Conservation (phyloP, 2,113 vertebrate species). For the Lophius piscatorius region DNA sequence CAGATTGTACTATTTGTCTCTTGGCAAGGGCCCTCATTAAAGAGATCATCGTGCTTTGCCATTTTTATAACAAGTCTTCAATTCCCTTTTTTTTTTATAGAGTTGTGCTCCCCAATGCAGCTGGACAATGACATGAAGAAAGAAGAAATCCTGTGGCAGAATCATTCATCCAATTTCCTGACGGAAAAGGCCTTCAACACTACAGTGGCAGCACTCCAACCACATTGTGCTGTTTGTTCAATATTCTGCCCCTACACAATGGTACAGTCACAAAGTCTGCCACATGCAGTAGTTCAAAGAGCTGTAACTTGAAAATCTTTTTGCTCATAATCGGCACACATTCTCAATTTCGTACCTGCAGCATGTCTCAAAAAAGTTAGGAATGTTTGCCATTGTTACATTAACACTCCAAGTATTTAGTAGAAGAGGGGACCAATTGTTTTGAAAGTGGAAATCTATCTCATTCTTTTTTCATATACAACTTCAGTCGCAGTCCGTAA, state of each 20-base stretch:
- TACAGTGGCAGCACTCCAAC: slow-evolving; percentile 85
- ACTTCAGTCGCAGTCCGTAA: too few relatives aligned
- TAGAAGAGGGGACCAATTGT: too few relatives aligned
- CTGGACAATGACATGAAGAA: slow-evolving; percentile 85
- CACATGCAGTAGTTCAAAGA: too few relatives aligned
- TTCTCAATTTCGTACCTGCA: too few relatives aligned
- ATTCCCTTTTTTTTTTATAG: slow-evolving; percentile 40
- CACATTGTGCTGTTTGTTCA: slow-evolving; percentile 91
- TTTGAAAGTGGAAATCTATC: too few relatives aligned
- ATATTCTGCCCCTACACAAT: slow-evolving; percentile 89
- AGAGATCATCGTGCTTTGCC: slow-evolving; percentile 8
- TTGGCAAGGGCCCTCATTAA: slow-evolving; percentile 15
- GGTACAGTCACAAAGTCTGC: slow-evolving; percentile 60
- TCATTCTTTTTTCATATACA: too few relatives aligned
- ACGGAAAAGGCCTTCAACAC: slow-evolving; percentile 92
- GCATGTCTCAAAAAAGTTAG: too few relatives aligned
- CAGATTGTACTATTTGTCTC: slow-evolving; percentile 22
- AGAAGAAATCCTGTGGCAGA: slow-evolving; percentile 89
- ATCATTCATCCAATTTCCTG: slow-evolving; percentile 84
- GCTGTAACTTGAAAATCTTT: too few relatives aligned
- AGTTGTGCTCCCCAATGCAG: slow-evolving; percentile 81
- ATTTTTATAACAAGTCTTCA: slow-evolving; percentile 6
- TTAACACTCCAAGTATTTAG: too few relatives aligned
- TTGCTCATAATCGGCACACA: too few relatives aligned
- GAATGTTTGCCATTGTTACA: too few relatives aligned